phyloP scores from a whole-genome alignment of 2,888 invertebrate genomes.

The Drosophila meridiana region DNA sequence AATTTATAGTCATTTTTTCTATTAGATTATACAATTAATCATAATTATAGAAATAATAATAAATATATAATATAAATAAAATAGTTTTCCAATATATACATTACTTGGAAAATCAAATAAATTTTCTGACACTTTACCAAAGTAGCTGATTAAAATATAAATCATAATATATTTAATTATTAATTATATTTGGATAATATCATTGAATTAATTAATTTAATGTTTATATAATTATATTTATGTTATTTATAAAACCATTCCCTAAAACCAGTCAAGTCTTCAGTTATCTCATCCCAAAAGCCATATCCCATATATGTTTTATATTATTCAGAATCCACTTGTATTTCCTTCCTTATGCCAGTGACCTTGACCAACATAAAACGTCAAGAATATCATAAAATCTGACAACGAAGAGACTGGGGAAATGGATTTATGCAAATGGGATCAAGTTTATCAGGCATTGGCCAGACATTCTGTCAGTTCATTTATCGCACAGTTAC shows the following conservation, averaged over 20 bases:
- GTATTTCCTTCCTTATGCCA: neutral
- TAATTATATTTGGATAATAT: no score
- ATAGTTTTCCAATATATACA: no score
- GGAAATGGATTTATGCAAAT: slow-evolving; percentile 65
- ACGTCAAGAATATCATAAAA: slow-evolving; percentile 14
- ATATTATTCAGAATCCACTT: neutral
- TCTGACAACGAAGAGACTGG: neutral
- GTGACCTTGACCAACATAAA: slow-evolving; percentile 51
- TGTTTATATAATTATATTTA: neutral
- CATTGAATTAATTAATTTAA: neutral
- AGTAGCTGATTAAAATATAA: no score
- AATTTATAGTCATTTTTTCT: no score
- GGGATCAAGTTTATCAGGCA: slow-evolving; percentile 44
- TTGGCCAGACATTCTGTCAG: slow-evolving; percentile 53
- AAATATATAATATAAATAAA: no score
- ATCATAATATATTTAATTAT: no score
- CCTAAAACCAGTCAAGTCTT: neutral
- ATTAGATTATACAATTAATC: no score
- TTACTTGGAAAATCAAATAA: no score
- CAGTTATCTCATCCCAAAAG: neutral
- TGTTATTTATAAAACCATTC: neutral
- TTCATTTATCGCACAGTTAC: slow-evolving; percentile 55
- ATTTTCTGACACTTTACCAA: no score
- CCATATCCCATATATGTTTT: neutral
- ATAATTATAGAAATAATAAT: no score